Conservation (phyloP, 2,113 vertebrate species). For the Cyphomyrus discorhynchus region DNA sequence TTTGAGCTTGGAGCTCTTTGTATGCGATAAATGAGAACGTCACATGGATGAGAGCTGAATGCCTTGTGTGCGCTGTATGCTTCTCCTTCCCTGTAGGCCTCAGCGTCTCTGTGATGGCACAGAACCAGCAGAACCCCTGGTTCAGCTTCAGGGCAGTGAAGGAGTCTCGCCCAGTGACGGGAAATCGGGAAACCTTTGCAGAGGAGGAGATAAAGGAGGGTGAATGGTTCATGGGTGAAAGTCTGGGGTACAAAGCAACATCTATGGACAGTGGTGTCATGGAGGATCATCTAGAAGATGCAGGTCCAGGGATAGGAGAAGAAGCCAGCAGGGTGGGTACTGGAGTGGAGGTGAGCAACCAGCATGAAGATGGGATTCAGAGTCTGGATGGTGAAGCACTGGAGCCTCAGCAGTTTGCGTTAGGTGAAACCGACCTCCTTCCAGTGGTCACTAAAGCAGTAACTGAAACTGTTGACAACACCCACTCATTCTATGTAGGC, state of each 20-base stretch:
- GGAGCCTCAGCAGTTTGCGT: background rate
- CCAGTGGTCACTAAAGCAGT: background rate
- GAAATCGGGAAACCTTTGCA: background rate
- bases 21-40: background rate
- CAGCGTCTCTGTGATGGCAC: background rate
- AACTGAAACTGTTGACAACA: slow-evolving; percentile 3
- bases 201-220: background rate
- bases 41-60: background rate
- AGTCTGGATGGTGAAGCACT: background rate
- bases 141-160: background rate
- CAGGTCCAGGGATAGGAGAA: slow-evolving; percentile 6
- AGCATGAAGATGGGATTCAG: background rate
- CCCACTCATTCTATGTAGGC: background rate
- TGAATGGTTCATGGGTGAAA: background rate
- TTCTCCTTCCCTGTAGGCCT: background rate
- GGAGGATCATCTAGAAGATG: slow-evolving; percentile 1
- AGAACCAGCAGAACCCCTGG: slow-evolving; percentile 1
- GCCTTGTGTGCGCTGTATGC: background rate
- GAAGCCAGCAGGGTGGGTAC: background rate
- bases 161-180: background rate
- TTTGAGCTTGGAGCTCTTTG: background rate
- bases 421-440: background rate
- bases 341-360: slow-evolving; percentile 13
- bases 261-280: background rate
- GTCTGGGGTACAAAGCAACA: background rate